Percentiles rank a stretch among this genome's conserved stretches.
These are phyloP conservation scores for Protodeltote pygarga DNA, from an alignment of 2,888 invertebrate species.

Conservation along the genomic window DNA sequence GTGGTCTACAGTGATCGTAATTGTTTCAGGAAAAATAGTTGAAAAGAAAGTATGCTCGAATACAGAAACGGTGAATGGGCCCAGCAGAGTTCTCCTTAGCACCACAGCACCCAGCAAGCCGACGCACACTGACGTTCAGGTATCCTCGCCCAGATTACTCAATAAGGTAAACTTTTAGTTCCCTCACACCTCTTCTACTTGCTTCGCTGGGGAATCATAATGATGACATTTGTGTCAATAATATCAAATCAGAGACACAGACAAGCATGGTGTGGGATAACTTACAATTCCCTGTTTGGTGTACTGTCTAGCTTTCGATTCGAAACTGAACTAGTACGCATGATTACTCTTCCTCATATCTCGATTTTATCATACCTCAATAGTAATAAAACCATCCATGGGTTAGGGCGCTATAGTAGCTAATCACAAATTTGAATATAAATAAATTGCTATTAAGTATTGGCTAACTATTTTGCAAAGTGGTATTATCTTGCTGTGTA, in stretches of 20 bases:
- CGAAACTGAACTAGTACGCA: too few relatives aligned
- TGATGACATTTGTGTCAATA: slow-evolving; percentile 35
- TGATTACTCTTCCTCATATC: too few relatives aligned
- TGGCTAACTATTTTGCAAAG: too few relatives aligned
- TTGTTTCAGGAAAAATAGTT: slow-evolving; percentile 87
- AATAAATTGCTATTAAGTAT: too few relatives aligned
- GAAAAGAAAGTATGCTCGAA: slow-evolving; percentile 88
- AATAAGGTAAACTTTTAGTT: slow-evolving; percentile 84
- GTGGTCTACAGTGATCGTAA: slow-evolving; percentile 10
- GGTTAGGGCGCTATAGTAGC: too few relatives aligned
- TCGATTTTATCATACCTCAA: too few relatives aligned
- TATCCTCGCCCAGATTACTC: slow-evolving; percentile 85
- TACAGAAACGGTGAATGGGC: slow-evolving; percentile 78
- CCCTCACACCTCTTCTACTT: slow-evolving; percentile 61
- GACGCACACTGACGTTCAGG: slow-evolving; percentile 82
- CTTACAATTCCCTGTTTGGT: slow-evolving; percentile 7
- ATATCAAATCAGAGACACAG: slow-evolving; percentile 27
- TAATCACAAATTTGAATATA: too few relatives aligned
- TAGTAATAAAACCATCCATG: too few relatives aligned
- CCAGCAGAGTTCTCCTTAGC: slow-evolving; percentile 75
- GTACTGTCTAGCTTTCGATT: slow-evolving; percentile 6
- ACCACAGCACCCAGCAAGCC: slow-evolving; percentile 68
- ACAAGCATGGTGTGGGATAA: slow-evolving; percentile 31
- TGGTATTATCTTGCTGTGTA: too few relatives aligned
- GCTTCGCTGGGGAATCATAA: slow-evolving; percentile 71